Evolutionary conservation across 2,113 vertebrate species (phyloP).

Genomic region (Clupea harengus): DNA sequence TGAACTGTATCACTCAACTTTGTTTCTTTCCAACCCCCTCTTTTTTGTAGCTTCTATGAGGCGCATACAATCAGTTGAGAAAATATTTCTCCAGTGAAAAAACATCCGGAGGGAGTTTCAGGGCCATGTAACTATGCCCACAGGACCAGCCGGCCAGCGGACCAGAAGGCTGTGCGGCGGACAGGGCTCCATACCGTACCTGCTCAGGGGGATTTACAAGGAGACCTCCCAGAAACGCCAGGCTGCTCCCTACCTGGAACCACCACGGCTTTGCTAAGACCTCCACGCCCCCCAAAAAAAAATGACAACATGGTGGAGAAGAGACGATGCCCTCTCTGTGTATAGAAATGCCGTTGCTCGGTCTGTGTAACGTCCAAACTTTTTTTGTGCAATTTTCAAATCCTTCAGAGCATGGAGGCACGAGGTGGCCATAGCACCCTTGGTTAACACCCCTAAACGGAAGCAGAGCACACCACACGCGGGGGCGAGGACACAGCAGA

Average conservation of each 20-base stretch:
- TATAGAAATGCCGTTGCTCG: background rate
- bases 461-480: constrained; percentile 59
- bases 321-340: background rate
- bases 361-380: background rate
- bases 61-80: constrained; percentile 65
- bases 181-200: constrained; percentile 50
- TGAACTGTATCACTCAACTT: constrained; percentile 53
- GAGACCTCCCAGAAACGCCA: constrained; percentile 63
- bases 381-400: constrained; percentile 7
- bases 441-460: constrained; percentile 49
- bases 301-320: constrained; percentile 16
- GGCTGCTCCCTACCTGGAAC: constrained; percentile 59
- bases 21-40: constrained; percentile 48
- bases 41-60: constrained; percentile 47
- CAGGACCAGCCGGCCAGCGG: constrained; percentile 46
- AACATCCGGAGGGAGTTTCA: constrained; percentile 53
- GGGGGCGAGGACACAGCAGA: constrained; percentile 46
- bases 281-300: constrained; percentile 12
- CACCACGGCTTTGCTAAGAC: background rate
- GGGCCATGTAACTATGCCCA: constrained; percentile 46
- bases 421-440: constrained; percentile 46
- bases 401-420: constrained; percentile 19
- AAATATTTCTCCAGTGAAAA: constrained; percentile 64
- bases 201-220: constrained; percentile 47
- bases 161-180: background rate